Conservation (phyloP, 1,140 invertebrate species). For the Drosophila bifasciata region DNA sequence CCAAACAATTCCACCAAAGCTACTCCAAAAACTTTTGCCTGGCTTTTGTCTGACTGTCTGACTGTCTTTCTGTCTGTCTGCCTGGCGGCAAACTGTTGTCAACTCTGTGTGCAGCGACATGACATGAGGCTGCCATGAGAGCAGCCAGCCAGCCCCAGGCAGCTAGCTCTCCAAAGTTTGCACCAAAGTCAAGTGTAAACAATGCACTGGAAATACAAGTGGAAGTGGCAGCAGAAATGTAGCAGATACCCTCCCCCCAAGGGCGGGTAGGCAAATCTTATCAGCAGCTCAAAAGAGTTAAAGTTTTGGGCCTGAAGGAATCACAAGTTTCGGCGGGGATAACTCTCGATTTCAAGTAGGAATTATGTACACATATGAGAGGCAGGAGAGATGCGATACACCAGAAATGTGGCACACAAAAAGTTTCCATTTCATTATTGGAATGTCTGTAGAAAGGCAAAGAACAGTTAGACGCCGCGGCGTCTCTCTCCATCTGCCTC, state of each 20-base stretch:
- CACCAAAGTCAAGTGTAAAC: conserved; percentile 46
- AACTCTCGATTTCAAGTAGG: no score
- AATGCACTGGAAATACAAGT: conserved; percentile 9
- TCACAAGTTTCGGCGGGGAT: no score
- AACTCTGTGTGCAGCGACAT: not conserved
- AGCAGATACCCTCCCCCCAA: conserved; percentile 13
- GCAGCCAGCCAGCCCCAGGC: not conserved
- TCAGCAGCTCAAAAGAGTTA: no score
- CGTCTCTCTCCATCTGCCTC: not conserved
- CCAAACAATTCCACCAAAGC: not conserved
- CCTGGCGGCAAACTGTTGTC: no score
- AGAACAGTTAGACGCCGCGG: conserved; percentile 70
- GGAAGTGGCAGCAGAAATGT: not conserved
- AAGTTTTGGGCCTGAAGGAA: no score
- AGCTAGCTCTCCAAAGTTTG: not conserved
- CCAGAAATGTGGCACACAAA: conserved; percentile 33
- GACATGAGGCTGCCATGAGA: conserved; percentile 39
- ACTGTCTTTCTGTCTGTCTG: not conserved
- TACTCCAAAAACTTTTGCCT: conserved; percentile 25
- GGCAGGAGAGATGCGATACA: no score
- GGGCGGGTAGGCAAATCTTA: conserved; percentile 13
- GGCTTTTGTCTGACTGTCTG: conserved; percentile 29
- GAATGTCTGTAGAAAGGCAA: conserved; percentile 74
- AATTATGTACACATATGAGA: conserved; percentile 15
- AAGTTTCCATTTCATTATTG: conserved; percentile 72